Evolutionary conservation across 2,888 invertebrate species (phyloP), one percentile per base, ranked within the genome.

Genomic region (Gasteruption jaculator): DNA sequence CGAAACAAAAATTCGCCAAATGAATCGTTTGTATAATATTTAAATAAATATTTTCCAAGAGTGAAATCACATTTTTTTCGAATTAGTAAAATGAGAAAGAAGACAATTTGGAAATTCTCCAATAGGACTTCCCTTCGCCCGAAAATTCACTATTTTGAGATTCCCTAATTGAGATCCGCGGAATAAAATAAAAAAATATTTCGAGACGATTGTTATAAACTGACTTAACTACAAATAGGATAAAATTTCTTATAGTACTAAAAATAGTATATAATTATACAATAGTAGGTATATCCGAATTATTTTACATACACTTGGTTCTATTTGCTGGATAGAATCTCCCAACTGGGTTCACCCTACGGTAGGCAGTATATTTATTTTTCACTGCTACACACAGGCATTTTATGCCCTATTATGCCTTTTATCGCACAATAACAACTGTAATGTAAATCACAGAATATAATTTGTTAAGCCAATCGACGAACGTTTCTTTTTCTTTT

Each of bases 301-400:
- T 68, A 61, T 53, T 58, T 67, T 68, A 69, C 68, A 68, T 68
- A 69, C 68, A 68, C 68, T 60, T n/a, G n/a, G n/a, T n/a, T 63
- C 63, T 63, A 66, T 60, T n/a, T 65, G 66, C 65, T 68, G 68
- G 67, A 65, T 67, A 68, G 63, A 63, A 68, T 68, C 67, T 68
- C 65, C 60, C 63, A 60, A 65, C 57, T 58, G 60, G 61, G 59
- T n/a, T 54, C 62, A 64, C 63, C 58, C 60, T 63, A 68, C 62
- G 57, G 65, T 61, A 61, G 61, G 48, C 67, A 65, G 64, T 66
- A 57, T n/a, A n/a, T n/a, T n/a, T n/a, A n/a, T 62, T 58, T 58
- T 60, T 67, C 64, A 66, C 66, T 65, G 65, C 64, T 60, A 63
- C 60, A 61, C 63, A 63, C 60, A 58, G 63, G 66, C 54, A 65